A percentile compares a stretch with the other conserved stretches of the same genome.
phyloP scores from a whole-genome alignment of 2,797 vertebrate species.

The Iguana delicatissima region DNA sequence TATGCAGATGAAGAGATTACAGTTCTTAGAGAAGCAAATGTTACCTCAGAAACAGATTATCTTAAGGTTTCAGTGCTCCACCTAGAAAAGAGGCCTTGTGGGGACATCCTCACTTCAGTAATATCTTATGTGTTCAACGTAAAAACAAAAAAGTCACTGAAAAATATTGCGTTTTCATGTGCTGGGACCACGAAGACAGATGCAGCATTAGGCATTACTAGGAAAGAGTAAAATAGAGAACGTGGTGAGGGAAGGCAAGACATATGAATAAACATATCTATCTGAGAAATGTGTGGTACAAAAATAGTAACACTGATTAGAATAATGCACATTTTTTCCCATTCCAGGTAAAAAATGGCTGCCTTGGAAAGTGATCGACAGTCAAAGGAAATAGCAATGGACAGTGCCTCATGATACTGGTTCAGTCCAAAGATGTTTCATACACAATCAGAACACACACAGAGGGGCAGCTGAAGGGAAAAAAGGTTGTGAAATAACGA shows the following conservation, averaged over 20 bases:
- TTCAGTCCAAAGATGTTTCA: neutral
- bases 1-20: constrained; percentile 60
- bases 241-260: neutral
- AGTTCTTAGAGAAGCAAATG: constrained; percentile 24
- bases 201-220: neutral
- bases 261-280: neutral
- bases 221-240: neutral
- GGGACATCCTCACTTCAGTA: neutral
- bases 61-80: neutral
- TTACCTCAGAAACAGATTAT: neutral
- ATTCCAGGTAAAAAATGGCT: neutral
- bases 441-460: neutral
- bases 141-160: neutral
- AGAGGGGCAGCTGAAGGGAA: neutral
- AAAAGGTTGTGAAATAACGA: neutral
- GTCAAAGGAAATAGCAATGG: neutral
- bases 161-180: neutral
- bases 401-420: neutral
- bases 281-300: neutral
- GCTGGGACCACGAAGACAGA: neutral
- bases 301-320: too few relatives aligned
- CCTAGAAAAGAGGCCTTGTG: neutral
- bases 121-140: neutral
- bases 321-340: neutral
- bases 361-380: neutral